Base-by-base conservation (phyloP, 2,888 invertebrate species). In the Sarcophaga caerulescens region DNA sequence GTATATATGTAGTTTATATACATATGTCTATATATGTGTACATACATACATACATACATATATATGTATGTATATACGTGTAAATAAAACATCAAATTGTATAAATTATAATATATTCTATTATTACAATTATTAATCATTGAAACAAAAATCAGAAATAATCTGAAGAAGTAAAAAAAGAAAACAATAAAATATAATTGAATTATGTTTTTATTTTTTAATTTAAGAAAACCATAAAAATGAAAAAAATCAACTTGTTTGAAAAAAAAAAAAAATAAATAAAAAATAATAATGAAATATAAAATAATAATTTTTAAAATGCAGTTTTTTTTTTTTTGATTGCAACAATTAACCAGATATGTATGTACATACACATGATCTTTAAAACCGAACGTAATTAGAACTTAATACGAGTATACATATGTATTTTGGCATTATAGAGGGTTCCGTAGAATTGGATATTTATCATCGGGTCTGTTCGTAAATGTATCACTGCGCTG, bases 21-120 rank as follows among this genome's bases (percentile, higher is more conserved):
- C 4, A 25, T 25, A 25, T 25, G 25, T 35, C 1, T 35, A 35
- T 6, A 35, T 35, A 35, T 35, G 6, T 35, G 2, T n/a, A n/a
- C n/a, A 63, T 45, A 66, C 14, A 47, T 47, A 47, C 47, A 47
- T 47, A 14, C 47, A 35, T 35, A 1, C 6, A 1, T 25, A 25
- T 25, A 4, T 25, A 25, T 25, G 25, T 25, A 35, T 35, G 35
- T 35, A 25, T 8, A 35, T 35, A 35, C 6, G 35, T 35, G 35
- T 35, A 35, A 35, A 35, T 35, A 35, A 35, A 77, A 81, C 59
- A 85, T 73, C 25, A 85, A 81, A 21, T 74, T 81, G 80, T 78
- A 79, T 79, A 85, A 69, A 85, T 25, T 45, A n/a, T 78, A 85
- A 78, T 85, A 35, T 77, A 77, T 63, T 85, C 75, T 78, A 81